Conservation (phyloP, 2,113 vertebrate species). For the Vimba vimba region DNA sequence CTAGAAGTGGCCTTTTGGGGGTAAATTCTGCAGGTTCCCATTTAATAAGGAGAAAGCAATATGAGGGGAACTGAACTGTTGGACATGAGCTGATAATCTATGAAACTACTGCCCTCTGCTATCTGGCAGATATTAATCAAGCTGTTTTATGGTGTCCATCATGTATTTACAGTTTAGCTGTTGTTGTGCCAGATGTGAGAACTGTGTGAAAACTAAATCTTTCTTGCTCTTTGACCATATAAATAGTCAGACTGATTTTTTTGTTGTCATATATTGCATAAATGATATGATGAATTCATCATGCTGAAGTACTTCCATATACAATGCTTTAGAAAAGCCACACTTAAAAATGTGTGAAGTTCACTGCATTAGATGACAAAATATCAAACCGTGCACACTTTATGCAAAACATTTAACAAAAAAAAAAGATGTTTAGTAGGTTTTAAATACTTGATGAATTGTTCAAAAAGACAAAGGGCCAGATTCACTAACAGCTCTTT, state of each 20-base stretch:
- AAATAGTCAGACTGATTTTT: not conserved
- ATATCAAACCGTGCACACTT: not conserved
- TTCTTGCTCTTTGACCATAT: conserved; percentile 29
- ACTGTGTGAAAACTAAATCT: conserved; percentile 35
- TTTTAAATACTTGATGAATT: not conserved
- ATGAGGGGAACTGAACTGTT: conserved; percentile 8
- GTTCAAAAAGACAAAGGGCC: not conserved
- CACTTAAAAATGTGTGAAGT: not conserved
- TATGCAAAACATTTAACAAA: not conserved
- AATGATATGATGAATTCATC: not conserved
- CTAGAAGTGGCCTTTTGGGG: conserved; percentile 42
- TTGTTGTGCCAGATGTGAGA: conserved; percentile 50
- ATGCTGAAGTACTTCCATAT: not conserved
- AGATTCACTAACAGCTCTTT: too few species aligned
- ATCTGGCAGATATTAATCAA: conserved; percentile 22
- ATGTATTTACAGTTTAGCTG: conserved; percentile 51
- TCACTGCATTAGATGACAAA: not conserved
- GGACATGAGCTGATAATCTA: conserved; percentile 11
- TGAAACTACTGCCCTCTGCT: conserved; percentile 27
- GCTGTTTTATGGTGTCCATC: conserved; percentile 40
- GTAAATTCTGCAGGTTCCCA: conserved; percentile 29
- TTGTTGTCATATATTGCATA: not conserved
- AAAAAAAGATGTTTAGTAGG: not conserved
- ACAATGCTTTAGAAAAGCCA: not conserved
- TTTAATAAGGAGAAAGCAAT: conserved; percentile 43